Percentiles rank a stretch among this genome's conserved stretches.
Conservation (phyloP, 2,888 invertebrate genomes). For the Agonopterix subpropinquella region DNA sequence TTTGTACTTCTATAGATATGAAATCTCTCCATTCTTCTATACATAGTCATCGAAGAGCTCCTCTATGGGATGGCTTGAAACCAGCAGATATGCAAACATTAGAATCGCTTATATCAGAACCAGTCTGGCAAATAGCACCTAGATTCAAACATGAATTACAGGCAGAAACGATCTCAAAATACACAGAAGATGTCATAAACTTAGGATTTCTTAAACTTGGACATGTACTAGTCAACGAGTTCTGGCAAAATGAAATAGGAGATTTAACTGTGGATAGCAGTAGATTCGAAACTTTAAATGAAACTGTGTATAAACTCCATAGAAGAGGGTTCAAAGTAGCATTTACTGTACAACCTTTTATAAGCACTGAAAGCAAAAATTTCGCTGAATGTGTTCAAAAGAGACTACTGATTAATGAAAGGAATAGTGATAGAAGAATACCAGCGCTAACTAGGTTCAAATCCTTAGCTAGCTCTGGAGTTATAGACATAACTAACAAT, state of each 20-base stretch:
- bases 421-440: slow-evolving; percentile 84
- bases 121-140: slow-evolving; percentile 91
- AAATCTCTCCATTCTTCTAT: slow-evolving; percentile 84
- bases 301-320: slow-evolving; percentile 86
- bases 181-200: slow-evolving; percentile 89
- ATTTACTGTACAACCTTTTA: slow-evolving; percentile 93
- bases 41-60: slow-evolving; percentile 79
- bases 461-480: slow-evolving; percentile 86
- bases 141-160: slow-evolving; percentile 78
- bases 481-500: slow-evolving; percentile 91
- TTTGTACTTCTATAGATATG: slow-evolving; percentile 89
- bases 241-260: slow-evolving; percentile 90
- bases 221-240: slow-evolving; percentile 85
- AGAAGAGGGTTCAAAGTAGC: slow-evolving; percentile 91
- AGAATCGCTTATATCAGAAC: slow-evolving; percentile 86
- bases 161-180: slow-evolving; percentile 84
- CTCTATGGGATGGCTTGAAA: slow-evolving; percentile 89
- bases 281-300: slow-evolving; percentile 85
- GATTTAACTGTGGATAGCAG: slow-evolving; percentile 88
- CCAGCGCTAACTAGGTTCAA: slow-evolving; percentile 90
- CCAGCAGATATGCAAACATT: slow-evolving; percentile 84
- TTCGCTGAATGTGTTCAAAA: slow-evolving; percentile 87
- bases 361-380: slow-evolving; percentile 88
- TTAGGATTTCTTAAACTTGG: slow-evolving; percentile 86
- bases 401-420: slow-evolving; percentile 85